phyloP scores from a whole-genome alignment of 2,888 invertebrate species.

The Eristalis intricaria region DNA sequence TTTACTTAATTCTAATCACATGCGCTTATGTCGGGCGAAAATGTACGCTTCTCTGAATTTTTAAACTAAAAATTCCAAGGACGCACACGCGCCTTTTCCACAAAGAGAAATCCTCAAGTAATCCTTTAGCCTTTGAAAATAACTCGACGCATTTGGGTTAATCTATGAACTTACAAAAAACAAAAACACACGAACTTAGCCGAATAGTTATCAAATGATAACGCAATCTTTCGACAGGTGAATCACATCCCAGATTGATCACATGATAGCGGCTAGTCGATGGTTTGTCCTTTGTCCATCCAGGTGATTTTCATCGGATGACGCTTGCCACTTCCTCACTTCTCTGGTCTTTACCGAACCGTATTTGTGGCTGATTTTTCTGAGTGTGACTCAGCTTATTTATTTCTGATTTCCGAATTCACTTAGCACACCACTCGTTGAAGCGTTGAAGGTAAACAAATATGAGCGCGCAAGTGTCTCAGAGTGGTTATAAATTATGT shows the following conservation, averaged over 20 bases:
- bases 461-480: no score
- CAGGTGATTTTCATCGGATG: neutral
- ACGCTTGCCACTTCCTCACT: neutral
- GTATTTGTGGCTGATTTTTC: neutral
- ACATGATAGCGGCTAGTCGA: neutral
- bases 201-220: neutral
- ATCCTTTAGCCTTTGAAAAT: no score
- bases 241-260: constrained; percentile 7
- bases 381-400: neutral
- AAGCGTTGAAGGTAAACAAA: neutral
- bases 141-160: neutral
- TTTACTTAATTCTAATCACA: no score
- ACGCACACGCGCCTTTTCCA: neutral
- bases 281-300: constrained; percentile 4
- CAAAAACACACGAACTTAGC: neutral
- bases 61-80: no score
- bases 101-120: no score
- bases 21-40: no score
- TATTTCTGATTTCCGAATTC: neutral
- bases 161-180: neutral
- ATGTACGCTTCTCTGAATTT: no score
- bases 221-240: neutral
- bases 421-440: neutral
- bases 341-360: neutral
- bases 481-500: no score